Conservation (phyloP, 1,140 invertebrate genomes). For the Himalopsyche phryganea region DNA sequence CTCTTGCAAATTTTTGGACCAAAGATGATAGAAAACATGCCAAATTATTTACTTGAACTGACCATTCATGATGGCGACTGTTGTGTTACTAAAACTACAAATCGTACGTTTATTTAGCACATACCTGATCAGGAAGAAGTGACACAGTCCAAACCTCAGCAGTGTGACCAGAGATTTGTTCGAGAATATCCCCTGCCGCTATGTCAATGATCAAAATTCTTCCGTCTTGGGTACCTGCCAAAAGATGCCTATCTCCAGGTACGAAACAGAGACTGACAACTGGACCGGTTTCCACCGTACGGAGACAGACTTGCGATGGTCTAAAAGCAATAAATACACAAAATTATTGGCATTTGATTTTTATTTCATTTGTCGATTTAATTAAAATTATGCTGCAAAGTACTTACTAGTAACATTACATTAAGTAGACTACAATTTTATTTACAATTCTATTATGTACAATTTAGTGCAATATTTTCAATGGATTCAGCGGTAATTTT, state of each 20-base stretch:
- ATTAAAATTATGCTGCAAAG: neutral
- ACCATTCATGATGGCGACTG: too few species aligned
- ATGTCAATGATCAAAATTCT: conserved; percentile 85
- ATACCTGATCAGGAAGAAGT: conserved; percentile 71
- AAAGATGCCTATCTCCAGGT: conserved; percentile 86
- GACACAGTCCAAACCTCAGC: conserved; percentile 74
- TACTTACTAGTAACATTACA: neutral
- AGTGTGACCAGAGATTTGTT: conserved; percentile 75
- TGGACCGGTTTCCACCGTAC: conserved; percentile 74
- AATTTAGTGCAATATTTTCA: too few species aligned
- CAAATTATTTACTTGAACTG: too few species aligned
- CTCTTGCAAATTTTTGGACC: too few species aligned
- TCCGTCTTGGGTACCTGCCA: conserved; percentile 87
- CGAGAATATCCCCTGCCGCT: conserved; percentile 70
- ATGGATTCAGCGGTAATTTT: too few species aligned
- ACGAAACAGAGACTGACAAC: conserved; percentile 77
- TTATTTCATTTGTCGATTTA: neutral
- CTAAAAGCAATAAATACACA: conserved; percentile 45
- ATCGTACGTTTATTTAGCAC: too few species aligned
- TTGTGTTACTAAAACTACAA: too few species aligned
- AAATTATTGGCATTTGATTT: neutral
- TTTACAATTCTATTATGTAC: neutral
- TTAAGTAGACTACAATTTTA: neutral
- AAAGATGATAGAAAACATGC: too few species aligned
- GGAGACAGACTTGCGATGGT: conserved; percentile 73